Conservation (phyloP, 2,797 vertebrate genomes). For the Acrossocheilus wenchowensis region DNA sequence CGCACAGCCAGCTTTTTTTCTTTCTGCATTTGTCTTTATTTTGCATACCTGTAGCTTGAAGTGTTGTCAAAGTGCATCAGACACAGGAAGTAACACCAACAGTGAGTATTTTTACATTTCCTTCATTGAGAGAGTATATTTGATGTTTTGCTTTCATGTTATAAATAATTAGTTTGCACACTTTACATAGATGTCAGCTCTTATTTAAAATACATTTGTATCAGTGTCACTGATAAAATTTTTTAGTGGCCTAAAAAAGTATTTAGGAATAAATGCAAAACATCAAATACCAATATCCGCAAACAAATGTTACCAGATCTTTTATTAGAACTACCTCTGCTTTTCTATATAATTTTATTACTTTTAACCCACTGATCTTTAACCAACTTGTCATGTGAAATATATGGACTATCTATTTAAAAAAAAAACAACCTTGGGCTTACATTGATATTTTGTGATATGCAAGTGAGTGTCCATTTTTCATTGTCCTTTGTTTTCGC, state of each 20-base stretch:
- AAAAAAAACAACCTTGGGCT: background rate
- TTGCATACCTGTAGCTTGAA: background rate
- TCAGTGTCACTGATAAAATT: background rate
- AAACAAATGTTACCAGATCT: background rate
- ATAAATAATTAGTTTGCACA: background rate
- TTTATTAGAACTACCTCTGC: background rate
- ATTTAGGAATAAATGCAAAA: background rate
- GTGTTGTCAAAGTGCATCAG: background rate
- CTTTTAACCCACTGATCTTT: background rate
- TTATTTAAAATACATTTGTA: background rate
- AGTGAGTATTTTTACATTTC: slow-evolving; percentile 47
- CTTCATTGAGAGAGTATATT: background rate
- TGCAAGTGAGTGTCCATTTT: background rate
- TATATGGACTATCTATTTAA: background rate
- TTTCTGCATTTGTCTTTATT: background rate
- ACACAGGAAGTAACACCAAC: slow-evolving; percentile 19
- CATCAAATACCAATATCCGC: background rate
- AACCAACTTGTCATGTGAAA: background rate
- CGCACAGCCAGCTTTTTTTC: slow-evolving; percentile 16
- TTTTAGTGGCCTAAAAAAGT: background rate
- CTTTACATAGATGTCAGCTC: background rate
- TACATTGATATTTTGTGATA: background rate
- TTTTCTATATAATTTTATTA: background rate
- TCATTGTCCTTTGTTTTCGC: too few relatives aligned
- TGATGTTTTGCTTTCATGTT: background rate